Evolutionary conservation across 2,113 vertebrate genomes (phyloP).

Genomic region (Ascaphus truei): DNA sequence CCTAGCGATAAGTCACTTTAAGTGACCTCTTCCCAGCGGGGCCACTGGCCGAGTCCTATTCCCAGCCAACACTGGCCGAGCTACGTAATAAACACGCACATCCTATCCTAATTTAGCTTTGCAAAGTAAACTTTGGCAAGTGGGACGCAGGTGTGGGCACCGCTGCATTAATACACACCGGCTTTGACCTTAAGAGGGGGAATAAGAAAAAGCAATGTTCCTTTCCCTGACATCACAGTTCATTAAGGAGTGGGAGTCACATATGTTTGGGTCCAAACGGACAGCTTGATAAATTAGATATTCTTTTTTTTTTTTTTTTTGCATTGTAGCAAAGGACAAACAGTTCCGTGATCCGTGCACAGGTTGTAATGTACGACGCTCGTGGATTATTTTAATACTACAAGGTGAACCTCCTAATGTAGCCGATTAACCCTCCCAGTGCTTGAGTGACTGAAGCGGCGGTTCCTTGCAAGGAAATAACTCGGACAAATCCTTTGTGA

Average conservation of each 20-base stretch:
- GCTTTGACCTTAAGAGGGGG: constrained; percentile 12
- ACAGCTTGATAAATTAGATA: constrained; percentile 35
- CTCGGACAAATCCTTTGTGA: no score
- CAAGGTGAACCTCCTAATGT: constrained; percentile 17
- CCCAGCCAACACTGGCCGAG: no score
- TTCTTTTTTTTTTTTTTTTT: constrained; percentile 13
- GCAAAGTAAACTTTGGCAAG: background rate
- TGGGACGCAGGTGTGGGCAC: constrained; percentile 11
- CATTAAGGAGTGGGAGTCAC: constrained; percentile 31
- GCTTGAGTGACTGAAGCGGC: background rate
- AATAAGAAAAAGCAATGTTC: background rate
- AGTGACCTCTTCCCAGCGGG: no score
- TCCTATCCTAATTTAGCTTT: no score
- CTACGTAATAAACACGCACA: no score
- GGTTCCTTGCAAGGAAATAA: no score
- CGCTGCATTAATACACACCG: background rate
- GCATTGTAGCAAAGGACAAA: constrained; percentile 28
- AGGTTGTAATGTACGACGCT: background rate
- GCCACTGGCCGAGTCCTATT: no score
- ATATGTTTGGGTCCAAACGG: constrained; percentile 24
- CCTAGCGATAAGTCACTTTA: no score
- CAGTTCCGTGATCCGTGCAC: constrained; percentile 12
- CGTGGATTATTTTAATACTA: constrained; percentile 16
- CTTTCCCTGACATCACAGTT: constrained; percentile 20
- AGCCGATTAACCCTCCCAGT: background rate